Conservation (phyloP, 2,888 invertebrate species). For the Himalopsyche japonica region DNA sequence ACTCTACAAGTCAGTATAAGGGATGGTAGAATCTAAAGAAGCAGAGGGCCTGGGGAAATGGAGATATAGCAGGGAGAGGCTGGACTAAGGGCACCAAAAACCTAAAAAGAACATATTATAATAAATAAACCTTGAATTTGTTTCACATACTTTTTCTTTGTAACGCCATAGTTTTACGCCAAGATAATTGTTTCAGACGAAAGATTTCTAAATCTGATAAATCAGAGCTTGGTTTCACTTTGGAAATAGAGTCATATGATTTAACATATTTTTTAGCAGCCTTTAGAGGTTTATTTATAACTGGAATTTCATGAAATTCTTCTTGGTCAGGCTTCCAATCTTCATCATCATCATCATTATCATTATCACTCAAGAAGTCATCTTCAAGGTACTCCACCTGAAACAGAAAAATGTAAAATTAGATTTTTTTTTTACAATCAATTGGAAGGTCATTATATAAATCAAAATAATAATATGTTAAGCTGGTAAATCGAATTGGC, state of each 20-base stretch:
- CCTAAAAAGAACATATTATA: no score
- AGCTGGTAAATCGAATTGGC: no score
- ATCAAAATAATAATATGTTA: no score
- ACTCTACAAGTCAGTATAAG: no score
- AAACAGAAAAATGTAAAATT: neutral
- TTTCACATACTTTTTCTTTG: neutral
- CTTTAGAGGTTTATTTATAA: neutral
- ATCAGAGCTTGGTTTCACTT: neutral
- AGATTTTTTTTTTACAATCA: no score
- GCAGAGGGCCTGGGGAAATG: no score
- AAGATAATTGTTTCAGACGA: neutral
- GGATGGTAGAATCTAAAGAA: no score
- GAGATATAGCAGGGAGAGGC: no score
- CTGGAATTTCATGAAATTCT: neutral
- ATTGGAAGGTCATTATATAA: no score
- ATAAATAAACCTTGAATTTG: no score
- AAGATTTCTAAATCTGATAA: neutral
- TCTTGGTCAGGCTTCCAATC: neutral
- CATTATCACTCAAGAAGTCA: constrained; percentile 2
- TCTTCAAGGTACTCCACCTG: constrained; percentile 16
- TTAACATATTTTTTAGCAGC: neutral
- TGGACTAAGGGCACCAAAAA: no score
- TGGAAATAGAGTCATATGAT: neutral
- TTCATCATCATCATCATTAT: neutral
- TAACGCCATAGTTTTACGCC: neutral